Evolutionary conservation across 2,113 vertebrate genomes (phyloP).

Genomic region (Callorhinus ursinus): DNA sequence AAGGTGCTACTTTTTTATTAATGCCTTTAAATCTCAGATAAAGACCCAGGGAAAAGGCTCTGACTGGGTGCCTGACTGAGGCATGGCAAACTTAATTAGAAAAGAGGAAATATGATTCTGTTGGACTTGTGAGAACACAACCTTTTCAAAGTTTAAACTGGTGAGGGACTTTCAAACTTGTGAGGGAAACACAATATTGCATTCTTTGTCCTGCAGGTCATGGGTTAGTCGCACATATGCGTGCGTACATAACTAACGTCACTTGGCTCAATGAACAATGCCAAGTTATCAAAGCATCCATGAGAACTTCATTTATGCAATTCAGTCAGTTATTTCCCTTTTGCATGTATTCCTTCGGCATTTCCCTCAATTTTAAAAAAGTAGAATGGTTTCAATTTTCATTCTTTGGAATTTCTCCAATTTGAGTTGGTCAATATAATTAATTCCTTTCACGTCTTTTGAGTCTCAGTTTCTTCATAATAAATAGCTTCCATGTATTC

Average conservation of each 20-base stretch:
- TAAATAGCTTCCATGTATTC: neutral
- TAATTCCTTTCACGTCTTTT: neutral
- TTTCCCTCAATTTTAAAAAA: neutral
- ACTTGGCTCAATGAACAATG: conserved; percentile 74
- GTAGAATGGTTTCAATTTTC: conserved; percentile 40
- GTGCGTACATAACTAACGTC: conserved; percentile 67
- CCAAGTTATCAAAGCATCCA: conserved; percentile 45
- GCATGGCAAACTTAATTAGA: conserved; percentile 60
- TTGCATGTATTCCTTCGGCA: neutral
- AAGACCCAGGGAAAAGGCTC: neutral
- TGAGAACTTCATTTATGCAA: conserved; percentile 62
- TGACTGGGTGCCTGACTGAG: neutral
- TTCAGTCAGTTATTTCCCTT: conserved; percentile 16
- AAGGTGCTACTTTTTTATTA: neutral
- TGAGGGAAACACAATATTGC: conserved; percentile 70
- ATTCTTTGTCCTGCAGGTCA: conserved; percentile 77
- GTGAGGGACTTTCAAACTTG: conserved; percentile 69
- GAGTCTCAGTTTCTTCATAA: neutral
- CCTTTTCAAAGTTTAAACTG: conserved; percentile 59
- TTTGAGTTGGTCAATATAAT: conserved; percentile 2
- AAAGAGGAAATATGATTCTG: neutral
- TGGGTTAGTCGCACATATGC: conserved; percentile 61
- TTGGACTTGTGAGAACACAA: conserved; percentile 35
- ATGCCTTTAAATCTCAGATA: conserved; percentile 11
- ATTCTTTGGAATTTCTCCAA: conserved; percentile 24